A percentile compares a stretch with the other conserved stretches of the same genome.
phyloP scores from a whole-genome alignment of 2,113 vertebrate species.

The Microcebus ravelobensis region DNA sequence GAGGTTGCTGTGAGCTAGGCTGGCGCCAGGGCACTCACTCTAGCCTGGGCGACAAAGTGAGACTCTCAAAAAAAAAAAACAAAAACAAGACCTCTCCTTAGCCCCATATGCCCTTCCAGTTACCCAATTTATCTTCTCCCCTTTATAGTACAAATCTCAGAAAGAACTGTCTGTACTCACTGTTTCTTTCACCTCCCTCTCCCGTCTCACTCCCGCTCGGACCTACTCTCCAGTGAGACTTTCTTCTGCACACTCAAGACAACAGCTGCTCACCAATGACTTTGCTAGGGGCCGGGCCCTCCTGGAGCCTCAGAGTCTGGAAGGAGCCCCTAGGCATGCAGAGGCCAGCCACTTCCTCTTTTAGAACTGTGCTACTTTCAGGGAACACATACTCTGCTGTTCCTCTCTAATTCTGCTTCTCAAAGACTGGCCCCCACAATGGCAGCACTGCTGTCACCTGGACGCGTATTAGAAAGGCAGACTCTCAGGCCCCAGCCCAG shows the following conservation, averaged over 20 bases:
- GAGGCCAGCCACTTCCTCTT: no score
- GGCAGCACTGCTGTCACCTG: not conserved
- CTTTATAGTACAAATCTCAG: not conserved
- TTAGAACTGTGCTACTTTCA: not conserved
- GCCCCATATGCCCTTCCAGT: no score
- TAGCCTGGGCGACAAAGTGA: no score
- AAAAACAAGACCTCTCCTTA: not conserved
- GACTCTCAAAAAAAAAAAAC: no score
- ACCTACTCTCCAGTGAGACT: not conserved
- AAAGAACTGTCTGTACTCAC: not conserved
- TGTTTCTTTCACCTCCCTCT: no score
- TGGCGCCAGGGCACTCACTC: no score
- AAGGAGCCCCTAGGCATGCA: not conserved
- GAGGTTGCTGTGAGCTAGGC: no score
- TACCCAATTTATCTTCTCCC: not conserved
- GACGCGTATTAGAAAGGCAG: not conserved
- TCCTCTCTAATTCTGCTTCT: not conserved
- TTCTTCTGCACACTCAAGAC: not conserved
- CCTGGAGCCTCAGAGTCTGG: not conserved
- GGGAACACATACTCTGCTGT: no score
- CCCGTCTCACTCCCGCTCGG: not conserved
- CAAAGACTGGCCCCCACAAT: no score
- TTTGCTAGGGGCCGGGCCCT: no score
- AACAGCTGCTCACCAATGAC: fast-evolving
- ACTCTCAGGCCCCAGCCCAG: not conserved